Evolutionary conservation across 2,888 invertebrate species (phyloP).

Genomic region (Operophtera brumata): DNA sequence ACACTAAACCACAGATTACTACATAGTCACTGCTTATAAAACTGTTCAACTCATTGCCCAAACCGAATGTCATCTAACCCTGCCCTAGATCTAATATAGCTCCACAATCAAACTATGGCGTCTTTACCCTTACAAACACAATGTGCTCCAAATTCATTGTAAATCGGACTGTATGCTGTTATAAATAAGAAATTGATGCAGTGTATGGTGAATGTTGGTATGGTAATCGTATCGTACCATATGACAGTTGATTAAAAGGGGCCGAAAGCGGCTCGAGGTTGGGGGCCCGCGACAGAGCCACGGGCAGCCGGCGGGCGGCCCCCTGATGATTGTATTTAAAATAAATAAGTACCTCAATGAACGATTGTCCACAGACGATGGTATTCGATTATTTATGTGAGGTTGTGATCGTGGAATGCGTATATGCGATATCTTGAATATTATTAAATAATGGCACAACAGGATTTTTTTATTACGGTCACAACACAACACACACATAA

Average conservation of each 20-base stretch:
- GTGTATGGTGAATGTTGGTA: not conserved
- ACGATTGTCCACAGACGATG: conserved; percentile 72
- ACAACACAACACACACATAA: too few species aligned
- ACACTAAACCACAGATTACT: not conserved
- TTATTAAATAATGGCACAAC: conserved; percentile 12
- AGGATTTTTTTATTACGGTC: not conserved
- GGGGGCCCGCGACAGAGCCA: conserved; percentile 78
- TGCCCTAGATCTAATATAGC: conserved; percentile 66
- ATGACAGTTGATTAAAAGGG: conserved; percentile 81
- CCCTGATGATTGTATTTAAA: conserved; percentile 81
- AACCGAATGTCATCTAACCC: conserved; percentile 48
- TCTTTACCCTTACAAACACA: conserved; percentile 40
- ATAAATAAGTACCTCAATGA: conserved; percentile 81
- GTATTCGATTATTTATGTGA: conserved; percentile 57
- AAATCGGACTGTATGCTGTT: conserved; percentile 34
- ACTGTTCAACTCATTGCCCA: conserved; percentile 15
- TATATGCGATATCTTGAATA: conserved; percentile 13
- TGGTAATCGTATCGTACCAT: conserved; percentile 41
- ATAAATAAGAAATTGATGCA: not conserved
- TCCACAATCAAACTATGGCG: conserved; percentile 71
- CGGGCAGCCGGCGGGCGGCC: conserved; percentile 67
- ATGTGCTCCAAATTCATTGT: conserved; percentile 3
- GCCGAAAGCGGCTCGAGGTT: conserved; percentile 73
- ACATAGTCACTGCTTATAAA: not conserved
- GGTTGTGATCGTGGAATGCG: conserved; percentile 28